Conservation (phyloP, 2,888 invertebrate species). For the Germaria angustata region DNA sequence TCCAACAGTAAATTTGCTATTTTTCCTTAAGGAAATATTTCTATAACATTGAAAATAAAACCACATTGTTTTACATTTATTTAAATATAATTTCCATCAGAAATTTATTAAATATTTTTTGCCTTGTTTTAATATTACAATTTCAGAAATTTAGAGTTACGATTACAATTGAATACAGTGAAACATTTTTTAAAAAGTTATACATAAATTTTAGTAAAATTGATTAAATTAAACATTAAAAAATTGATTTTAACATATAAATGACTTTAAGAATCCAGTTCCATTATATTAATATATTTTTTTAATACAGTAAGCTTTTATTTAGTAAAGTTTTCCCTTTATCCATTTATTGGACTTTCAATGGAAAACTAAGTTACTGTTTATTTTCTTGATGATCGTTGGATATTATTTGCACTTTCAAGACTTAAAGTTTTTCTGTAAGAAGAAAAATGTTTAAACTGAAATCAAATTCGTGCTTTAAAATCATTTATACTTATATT, state of each 20-base stretch:
- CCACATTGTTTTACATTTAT: slow-evolving; percentile 49
- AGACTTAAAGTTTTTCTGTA: slow-evolving; percentile 33
- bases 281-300: neutral
- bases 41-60: slow-evolving; percentile 37
- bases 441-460: slow-evolving; percentile 33
- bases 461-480: slow-evolving; percentile 60
- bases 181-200: neutral
- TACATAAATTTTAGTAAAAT: slow-evolving; percentile 27
- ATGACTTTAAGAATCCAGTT: slow-evolving; percentile 38
- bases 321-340: slow-evolving; percentile 18
- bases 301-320: slow-evolving; percentile 18
- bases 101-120: slow-evolving; percentile 68
- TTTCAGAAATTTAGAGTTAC: slow-evolving; percentile 1
- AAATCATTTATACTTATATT: slow-evolving; percentile 67
- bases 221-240: slow-evolving; percentile 6
- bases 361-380: slow-evolving; percentile 62
- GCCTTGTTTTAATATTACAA: slow-evolving; percentile 37
- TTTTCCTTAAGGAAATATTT: neutral
- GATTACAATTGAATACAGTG: slow-evolving; percentile 58
- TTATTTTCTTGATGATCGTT: slow-evolving; percentile 47
- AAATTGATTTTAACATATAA: slow-evolving; percentile 41
- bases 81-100: slow-evolving; percentile 67
- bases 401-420: slow-evolving; percentile 30
- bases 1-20: too few species aligned
- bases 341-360: neutral